Percentiles rank a stretch among this genome's conserved stretches.
Conservation (phyloP, 1,140 invertebrate genomes). For the Pseudobourletiella spinata region DNA sequence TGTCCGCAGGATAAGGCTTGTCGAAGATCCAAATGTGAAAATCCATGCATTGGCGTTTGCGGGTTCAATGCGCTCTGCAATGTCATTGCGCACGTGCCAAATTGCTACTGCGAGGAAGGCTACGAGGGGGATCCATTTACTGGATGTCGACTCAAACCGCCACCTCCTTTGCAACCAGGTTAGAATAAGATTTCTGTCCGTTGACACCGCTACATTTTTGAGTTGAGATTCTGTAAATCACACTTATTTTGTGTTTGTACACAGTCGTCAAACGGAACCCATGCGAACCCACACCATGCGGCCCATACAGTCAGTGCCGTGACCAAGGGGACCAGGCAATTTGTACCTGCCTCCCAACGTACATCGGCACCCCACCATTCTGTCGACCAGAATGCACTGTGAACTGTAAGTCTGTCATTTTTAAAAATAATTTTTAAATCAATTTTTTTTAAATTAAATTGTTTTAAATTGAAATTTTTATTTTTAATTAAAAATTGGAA, state of each 20-base stretch:
- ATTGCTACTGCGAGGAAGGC: constrained; percentile 55
- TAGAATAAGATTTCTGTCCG: constrained; percentile 14
- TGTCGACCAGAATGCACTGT: constrained; percentile 43
- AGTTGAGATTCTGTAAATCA: constrained; percentile 40
- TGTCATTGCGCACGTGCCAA: constrained; percentile 62
- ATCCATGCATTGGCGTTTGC: constrained; percentile 66
- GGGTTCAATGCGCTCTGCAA: constrained; percentile 51
- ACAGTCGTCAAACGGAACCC: constrained; percentile 8
- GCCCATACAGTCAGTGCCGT: constrained; percentile 63
- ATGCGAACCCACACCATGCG: constrained; percentile 59
- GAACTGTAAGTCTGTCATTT: constrained; percentile 54
- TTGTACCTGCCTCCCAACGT: constrained; percentile 69
- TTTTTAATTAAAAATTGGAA: constrained; percentile 22
- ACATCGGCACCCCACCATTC: constrained; percentile 63
- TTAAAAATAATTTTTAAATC: constrained; percentile 47
- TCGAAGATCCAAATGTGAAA: constrained; percentile 68
- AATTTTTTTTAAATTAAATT: constrained; percentile 59
- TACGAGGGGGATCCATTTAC: constrained; percentile 66
- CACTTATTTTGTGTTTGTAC: too few species aligned
- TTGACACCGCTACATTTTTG: constrained; percentile 27
- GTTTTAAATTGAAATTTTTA: constrained; percentile 46
- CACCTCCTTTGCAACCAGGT: constrained; percentile 7
- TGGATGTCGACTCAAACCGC: constrained; percentile 44
- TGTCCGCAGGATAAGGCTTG: constrained; percentile 63
- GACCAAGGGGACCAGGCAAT: constrained; percentile 56